Base-by-base conservation (phyloP, 2,113 vertebrate species). In the Burhinus oedicnemus region DNA sequence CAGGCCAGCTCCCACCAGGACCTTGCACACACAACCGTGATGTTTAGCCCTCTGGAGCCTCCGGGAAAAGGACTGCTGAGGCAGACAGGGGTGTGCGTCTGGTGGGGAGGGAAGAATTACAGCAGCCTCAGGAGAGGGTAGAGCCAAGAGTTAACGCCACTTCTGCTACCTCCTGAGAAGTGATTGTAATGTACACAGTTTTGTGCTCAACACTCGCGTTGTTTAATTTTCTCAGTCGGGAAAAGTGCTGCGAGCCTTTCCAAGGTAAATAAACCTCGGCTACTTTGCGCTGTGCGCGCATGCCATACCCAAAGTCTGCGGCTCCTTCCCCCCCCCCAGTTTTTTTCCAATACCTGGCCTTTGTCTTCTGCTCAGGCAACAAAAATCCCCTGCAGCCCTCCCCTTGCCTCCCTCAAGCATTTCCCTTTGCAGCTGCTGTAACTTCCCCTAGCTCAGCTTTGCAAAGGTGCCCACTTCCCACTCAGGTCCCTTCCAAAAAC, bases 171-270 rank as follows among this genome's bases (percentile, higher is more conserved):
- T 92, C 42, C 80, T 55, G 69, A 74, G 86, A 60, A 92, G 80
- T 0, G 3, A 60, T 18, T 55, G 60, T 32, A 86, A 55, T 40
- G 65, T 65, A 71, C 68, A 80, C 40, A 62, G 36, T 52, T 90
- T 89, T 69, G 47, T 71, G 19, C 51, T 95, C 69, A 87, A 57
- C 83, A 65, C 38, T 84, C 44, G 5, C 0, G 1, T 64, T 78
- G 60, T 89, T 97, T 90, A n/a, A 81, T 36, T 92, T 92, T 90
- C 88, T 84, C 47, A 16, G 88, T 6, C 60, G 72, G 64, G 51
- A 87, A 49, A 92, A 92, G 64, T 5, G 21, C 76, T 70, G n/a
- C 0, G 5, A 86, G 72, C 32, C 52, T 64, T 81, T 83, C 85
- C 60, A 89, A 75, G 34, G 52, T 64, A 95, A 93, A 92, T 64